Conservation (phyloP, 2,113 vertebrate genomes). For the Tor tambroides region DNA sequence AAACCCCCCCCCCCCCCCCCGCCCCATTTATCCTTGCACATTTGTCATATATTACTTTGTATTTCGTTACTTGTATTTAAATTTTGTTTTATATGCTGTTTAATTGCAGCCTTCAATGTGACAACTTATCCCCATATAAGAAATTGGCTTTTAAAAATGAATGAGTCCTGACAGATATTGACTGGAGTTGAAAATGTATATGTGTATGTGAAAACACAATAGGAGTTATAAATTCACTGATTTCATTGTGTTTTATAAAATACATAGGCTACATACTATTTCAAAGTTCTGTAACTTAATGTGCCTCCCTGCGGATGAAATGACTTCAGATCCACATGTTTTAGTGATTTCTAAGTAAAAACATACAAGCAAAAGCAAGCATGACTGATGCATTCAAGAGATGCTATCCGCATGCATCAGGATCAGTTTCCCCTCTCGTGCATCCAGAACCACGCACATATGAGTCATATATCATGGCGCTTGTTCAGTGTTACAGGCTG, state of each 20-base stretch:
- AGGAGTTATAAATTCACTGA: background rate
- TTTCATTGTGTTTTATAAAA: background rate
- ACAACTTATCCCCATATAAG: no score
- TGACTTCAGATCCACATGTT: background rate
- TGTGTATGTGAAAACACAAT: no score
- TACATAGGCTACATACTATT: background rate
- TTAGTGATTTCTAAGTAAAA: background rate
- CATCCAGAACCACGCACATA: background rate
- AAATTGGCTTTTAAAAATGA: background rate
- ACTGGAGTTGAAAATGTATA: background rate
- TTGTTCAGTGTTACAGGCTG: background rate
- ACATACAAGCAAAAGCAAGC: background rate
- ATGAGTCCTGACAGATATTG: background rate
- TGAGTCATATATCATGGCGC: background rate
- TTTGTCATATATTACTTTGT: no score
- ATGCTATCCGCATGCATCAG: background rate
- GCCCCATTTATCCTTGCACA: no score
- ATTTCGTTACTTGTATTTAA: no score
- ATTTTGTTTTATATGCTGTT: no score
- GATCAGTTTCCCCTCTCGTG: background rate
- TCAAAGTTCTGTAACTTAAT: background rate
- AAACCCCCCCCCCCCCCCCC: no score
- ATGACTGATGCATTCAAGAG: conserved; percentile 4
- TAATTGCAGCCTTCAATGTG: no score
- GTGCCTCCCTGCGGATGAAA: background rate